Conservation (phyloP, 2,797 vertebrate species). For the Myotis findleyi region DNA sequence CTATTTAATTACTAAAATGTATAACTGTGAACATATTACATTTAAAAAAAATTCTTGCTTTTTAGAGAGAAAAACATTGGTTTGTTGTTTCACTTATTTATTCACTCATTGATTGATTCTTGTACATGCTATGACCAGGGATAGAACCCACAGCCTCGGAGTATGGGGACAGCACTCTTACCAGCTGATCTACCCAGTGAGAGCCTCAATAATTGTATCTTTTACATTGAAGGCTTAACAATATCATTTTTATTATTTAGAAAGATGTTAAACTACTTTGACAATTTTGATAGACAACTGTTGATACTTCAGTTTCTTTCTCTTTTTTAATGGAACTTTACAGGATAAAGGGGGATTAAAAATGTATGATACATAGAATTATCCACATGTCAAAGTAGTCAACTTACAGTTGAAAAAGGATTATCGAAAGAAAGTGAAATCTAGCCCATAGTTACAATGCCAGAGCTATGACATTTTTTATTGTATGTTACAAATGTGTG, state of each 20-base stretch:
- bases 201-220: background rate
- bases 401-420: background rate
- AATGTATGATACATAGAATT: conserved; percentile 18
- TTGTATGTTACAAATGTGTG: background rate
- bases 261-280: background rate
- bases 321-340: background rate
- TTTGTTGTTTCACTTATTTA: no score
- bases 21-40: background rate
- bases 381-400: background rate
- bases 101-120: no score
- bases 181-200: background rate
- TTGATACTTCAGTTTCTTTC: background rate
- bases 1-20: background rate
- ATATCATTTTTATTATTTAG: background rate
- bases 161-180: background rate
- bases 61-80: no score
- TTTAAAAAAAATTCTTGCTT: no score
- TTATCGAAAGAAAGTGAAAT: background rate
- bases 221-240: background rate
- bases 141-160: background rate
- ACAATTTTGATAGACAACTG: background rate
- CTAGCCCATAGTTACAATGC: conserved; percentile 3
- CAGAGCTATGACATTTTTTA: background rate
- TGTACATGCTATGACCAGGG: background rate
- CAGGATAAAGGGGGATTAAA: background rate